phyloP scores from a whole-genome alignment of 2,797 vertebrate species.

The Tapirus indicus region DNA sequence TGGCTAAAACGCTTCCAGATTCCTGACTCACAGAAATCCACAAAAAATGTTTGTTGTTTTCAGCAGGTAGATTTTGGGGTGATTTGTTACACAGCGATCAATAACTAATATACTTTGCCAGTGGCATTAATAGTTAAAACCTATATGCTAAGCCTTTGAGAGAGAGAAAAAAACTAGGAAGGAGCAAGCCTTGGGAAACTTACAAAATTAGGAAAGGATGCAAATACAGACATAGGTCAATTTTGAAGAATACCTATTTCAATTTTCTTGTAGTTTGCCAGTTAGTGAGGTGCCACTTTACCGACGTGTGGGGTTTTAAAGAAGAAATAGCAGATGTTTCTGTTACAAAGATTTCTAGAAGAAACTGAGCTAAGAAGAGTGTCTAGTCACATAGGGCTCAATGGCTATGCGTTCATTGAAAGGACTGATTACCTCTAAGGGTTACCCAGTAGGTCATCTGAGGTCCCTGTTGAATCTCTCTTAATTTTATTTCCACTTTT shows the following conservation, averaged over 20 bases:
- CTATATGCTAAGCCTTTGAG: not conserved
- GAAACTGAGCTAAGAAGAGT: not conserved
- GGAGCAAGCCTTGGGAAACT: not conserved
- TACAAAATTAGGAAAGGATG: not conserved
- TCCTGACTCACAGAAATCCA: not conserved
- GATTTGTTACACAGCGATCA: not conserved
- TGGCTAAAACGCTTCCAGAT: not conserved
- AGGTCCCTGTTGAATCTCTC: constrained; percentile 76
- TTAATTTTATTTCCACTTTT: constrained; percentile 83
- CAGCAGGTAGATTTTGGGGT: not conserved
- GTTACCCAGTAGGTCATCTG: constrained; percentile 71
- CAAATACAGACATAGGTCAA: not conserved
- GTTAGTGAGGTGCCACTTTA: not conserved
- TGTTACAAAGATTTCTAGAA: constrained; percentile 10
- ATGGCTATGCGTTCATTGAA: not conserved
- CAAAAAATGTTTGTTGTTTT: not conserved
- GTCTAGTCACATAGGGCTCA: not conserved
- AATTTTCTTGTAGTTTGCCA: not conserved
- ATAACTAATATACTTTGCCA: not conserved
- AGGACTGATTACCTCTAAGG: constrained; percentile 15
- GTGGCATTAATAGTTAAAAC: not conserved
- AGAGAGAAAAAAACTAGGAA: not conserved
- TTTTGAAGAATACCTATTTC: not conserved
- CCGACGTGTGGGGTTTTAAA: not conserved
- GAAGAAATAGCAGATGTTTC: not conserved